Evolutionary conservation across 2,888 invertebrate genomes (phyloP), one percentile per base, ranked within the genome.

Genomic region (Argynnis bischoffii): DNA sequence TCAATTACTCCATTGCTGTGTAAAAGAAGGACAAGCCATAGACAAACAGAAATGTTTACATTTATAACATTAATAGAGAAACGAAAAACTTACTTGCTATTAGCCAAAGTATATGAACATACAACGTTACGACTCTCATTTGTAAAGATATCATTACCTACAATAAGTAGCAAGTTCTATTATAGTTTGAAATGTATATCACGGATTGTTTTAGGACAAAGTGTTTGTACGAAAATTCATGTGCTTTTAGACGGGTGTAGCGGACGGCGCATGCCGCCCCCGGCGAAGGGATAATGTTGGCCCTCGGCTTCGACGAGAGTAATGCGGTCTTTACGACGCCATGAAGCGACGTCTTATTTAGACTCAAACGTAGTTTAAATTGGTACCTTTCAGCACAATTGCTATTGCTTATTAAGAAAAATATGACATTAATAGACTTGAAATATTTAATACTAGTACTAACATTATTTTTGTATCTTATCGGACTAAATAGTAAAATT

Each of bases 331-430:
- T 90, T 88, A 89, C 87, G 84, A 82, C 84, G 82, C 85, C 78
- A 82, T 83, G 81, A 82, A 82, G 79, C 86, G 88, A 92, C 90
- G 89, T 92, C 92, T 92, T 90, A 92, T 90, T 92, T 89, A 91
- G 86, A 81, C 78, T 78, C 84, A 85, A 88, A 87, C 82, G 79
- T 83, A 81, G 77, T 79, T 84, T 81, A 90, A 92, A 92, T 91
- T 90, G 90, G 86, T 82, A 88, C 86, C 85, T 90, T 90, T 91
- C 90, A 89, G 80, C 85, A 83, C 88, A 90, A 89, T 90, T 87
- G 87, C 82, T 79, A 85, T 74, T 6, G 3, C 16, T 35, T 51
- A 31, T 41, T 41, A 2, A 41, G 35, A 41, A 41, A 41, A 41
- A 41, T 41, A 41, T 57, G 21, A 21, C 57, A 46, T 46, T 57